Evolutionary conservation across 2,888 invertebrate species (phyloP), one percentile per base, ranked within the genome.

Genomic region (Aricia artaxerxes): DNA sequence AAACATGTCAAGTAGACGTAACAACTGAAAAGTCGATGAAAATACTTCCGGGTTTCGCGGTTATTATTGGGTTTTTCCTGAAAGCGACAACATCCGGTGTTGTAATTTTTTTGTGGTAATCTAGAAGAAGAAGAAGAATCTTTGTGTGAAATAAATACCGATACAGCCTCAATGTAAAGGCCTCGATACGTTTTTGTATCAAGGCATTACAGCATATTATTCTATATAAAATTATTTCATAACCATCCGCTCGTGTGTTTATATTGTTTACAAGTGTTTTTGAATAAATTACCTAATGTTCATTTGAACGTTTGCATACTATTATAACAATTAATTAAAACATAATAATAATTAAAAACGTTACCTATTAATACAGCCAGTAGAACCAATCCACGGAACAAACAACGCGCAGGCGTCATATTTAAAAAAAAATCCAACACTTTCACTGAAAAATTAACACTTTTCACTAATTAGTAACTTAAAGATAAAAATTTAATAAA

Each of bases 341-440:
- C 9, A 31, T 64, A 31, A 31, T 61, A 61, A 61, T 64, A 57
- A 16, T 64, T 31, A 31, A 73, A 73, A 75, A 4, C 31, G 92
- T 89, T 84, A 93, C 93, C 92, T 84, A 90, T 89, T 80, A 87
- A 83, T 80, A 87, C 87, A 82, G 88, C 88, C 82, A 93, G 82
- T 81, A 92, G 81, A 79, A 92, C 82, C 82, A 88, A 89, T 87
- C 89, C 90, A 83, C 87, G 85, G 80, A 88, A 87, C 83, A 91
- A 85, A 82, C 80, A 84, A 84, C 85, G 83, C 82, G 85, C 82
- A 82, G 87, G 84, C 87, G 89, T 89, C 92, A 93, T 93, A 85
- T 86, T 91, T 84, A 87, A 86, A 40, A 49, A 49, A 85, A 85
- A 83, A 86, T 87, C 84, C 85, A 84, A 87, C 92, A 92, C 92